These are phyloP conservation scores for Caenorhabditis zanzibari DNA, from an alignment of 2,888 invertebrate genomes.

Conservation along the genomic window DNA sequence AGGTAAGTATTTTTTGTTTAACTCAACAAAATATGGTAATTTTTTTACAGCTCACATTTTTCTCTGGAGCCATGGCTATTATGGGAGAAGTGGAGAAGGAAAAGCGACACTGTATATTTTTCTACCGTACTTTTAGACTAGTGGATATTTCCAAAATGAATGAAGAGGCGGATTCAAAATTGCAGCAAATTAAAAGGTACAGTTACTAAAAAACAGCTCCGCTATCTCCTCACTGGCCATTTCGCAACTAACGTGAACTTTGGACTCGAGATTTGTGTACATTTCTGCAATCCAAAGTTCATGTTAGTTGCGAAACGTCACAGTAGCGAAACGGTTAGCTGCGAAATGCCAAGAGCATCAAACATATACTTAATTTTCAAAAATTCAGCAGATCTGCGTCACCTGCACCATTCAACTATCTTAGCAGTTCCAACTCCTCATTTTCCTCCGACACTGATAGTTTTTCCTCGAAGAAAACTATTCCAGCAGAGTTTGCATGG, in stretches of 20 bases:
- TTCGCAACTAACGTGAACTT: no score
- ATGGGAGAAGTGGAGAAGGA: conserved; percentile 93
- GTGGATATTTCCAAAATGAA: conserved; percentile 67
- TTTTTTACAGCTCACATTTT: conserved; percentile 88
- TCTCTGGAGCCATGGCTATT: conserved; percentile 93
- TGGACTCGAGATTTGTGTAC: no score
- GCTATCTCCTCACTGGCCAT: no score
- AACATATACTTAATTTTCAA: not conserved
- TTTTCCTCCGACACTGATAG: conserved; percentile 61
- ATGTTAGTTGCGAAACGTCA: no score
- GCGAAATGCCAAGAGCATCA: no score
- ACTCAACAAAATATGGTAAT: not conserved
- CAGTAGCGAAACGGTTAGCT: no score
- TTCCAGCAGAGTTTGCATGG: conserved; percentile 51
- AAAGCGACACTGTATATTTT: conserved; percentile 89
- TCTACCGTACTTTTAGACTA: conserved; percentile 67
- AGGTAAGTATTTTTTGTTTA: not conserved
- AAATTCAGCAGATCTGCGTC: conserved; percentile 16
- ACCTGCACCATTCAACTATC: conserved; percentile 26
- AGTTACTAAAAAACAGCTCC: not conserved
- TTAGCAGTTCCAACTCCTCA: conserved; percentile 39
- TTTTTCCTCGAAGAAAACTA: conserved; percentile 66
- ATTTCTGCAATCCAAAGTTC: no score
- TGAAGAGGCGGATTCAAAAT: conserved; percentile 28
- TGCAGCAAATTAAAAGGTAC: conserved; percentile 61